A percentile compares a stretch with the other conserved stretches of the same genome.
Evolutionary conservation across 2,888 invertebrate species (phyloP).

Genomic region (Ophraella communa): DNA sequence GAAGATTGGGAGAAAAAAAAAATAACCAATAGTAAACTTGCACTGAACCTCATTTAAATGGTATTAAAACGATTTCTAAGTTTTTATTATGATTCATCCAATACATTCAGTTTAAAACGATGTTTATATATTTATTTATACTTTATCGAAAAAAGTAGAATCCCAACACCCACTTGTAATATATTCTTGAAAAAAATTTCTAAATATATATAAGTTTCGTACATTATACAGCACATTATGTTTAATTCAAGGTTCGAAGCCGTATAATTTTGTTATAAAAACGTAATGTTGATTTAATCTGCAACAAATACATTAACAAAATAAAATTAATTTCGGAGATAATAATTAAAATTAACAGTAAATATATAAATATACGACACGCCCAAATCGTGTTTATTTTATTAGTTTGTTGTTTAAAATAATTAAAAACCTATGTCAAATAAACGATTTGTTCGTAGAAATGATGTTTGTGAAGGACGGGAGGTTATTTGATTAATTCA

Average conservation of each 20-base stretch:
- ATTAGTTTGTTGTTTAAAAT: background rate
- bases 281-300: background rate
- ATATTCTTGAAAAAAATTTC: background rate
- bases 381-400: constrained; percentile 4
- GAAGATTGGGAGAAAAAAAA: no score
- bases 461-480: constrained; percentile 1
- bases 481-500: background rate
- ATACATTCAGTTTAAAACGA: no score
- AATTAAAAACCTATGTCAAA: background rate
- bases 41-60: no score
- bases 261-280: constrained; percentile 14
- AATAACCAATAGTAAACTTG: no score
- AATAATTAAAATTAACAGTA: constrained; percentile 1
- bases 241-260: constrained; percentile 15
- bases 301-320: constrained; percentile 9
- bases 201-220: background rate
- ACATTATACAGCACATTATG: background rate
- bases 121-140: no score
- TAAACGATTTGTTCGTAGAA: background rate
- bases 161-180: background rate
- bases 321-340: constrained; percentile 10
- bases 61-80: no score
- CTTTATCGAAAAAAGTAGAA: no score
- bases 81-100: no score
- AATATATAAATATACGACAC: background rate